Conservation (phyloP, 2,113 vertebrate genomes). For the Oncorhynchus kisutch region DNA sequence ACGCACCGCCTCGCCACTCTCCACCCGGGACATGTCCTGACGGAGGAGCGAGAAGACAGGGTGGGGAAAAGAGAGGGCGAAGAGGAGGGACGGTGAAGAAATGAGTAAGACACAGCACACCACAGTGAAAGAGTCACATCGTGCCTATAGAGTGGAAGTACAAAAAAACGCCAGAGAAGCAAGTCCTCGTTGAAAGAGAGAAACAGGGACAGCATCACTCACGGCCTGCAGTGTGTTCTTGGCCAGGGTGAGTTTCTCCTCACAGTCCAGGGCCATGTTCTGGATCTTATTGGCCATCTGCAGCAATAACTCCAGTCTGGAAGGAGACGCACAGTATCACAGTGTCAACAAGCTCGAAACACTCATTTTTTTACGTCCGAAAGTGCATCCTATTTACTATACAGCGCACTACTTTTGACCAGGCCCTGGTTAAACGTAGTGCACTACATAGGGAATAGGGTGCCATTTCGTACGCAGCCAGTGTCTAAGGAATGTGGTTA, state of each 20-base stretch:
- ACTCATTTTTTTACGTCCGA: too few species aligned
- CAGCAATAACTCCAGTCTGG: conserved; percentile 89
- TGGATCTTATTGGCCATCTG: conserved; percentile 97
- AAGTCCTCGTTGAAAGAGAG: too few species aligned
- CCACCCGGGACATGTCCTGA: conserved; percentile 88
- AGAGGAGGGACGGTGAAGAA: background rate
- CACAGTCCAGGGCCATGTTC: conserved; percentile 93
- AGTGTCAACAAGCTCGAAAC: background rate
- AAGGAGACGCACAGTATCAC: background rate
- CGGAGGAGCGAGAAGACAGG: background rate
- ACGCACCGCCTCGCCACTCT: conserved; percentile 84
- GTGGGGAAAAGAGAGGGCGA: too few species aligned
- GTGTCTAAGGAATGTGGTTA: background rate
- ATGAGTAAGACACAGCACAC: background rate
- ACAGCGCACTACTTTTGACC: too few species aligned
- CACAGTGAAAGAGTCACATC: too few species aligned
- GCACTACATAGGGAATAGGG: too few species aligned
- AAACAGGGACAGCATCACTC: conserved; percentile 63
- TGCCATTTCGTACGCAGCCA: too few species aligned
- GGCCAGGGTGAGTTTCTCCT: conserved; percentile 94
- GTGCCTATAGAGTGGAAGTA: too few species aligned
- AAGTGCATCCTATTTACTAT: too few species aligned
- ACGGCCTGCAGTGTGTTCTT: conserved; percentile 96
- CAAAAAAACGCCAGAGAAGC: background rate
- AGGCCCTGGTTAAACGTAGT: too few species aligned